Percentiles rank a stretch among this genome's conserved stretches.
These are phyloP conservation scores for Heliopora coerulea DNA, from an alignment of 92 coral and sea anemone genomes.

Conservation along the genomic window DNA sequence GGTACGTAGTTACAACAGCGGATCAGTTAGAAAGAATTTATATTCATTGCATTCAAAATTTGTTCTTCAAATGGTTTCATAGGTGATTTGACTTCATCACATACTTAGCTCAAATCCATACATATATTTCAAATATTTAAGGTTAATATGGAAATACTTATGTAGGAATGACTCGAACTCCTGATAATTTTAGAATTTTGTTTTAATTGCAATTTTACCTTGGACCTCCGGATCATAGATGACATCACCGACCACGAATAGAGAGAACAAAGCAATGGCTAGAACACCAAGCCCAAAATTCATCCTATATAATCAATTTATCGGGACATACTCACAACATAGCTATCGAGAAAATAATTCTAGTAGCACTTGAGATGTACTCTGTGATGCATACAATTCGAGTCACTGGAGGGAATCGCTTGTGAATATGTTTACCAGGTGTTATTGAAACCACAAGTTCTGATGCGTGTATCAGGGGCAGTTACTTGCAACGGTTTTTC, in stretches of 20 bases:
- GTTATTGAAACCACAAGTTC: constrained; percentile 7
- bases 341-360: not conserved
- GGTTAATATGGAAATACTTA: too few relatives aligned
- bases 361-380: not conserved
- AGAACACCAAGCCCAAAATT: not conserved
- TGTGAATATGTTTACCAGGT: constrained; percentile 26
- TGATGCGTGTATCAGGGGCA: constrained; percentile 22
- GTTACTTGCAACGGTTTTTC: too few relatives aligned
- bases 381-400: constrained; percentile 11
- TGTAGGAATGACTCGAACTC: too few relatives aligned
- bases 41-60: too few relatives aligned
- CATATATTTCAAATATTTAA: too few relatives aligned
- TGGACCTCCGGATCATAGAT: constrained; percentile 6
- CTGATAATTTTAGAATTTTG: too few relatives aligned
- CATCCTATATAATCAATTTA: constrained; percentile 15
- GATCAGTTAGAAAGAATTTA: too few relatives aligned
- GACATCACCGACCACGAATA: not conserved
- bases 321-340: not conserved
- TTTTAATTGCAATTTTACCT: too few relatives aligned
- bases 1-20: too few relatives aligned
- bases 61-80: too few relatives aligned
- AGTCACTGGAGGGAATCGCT: constrained; percentile 32
- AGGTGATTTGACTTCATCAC: too few relatives aligned
- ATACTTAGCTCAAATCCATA: too few relatives aligned
- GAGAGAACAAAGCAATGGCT: not conserved